A percentile compares a stretch with the other conserved stretches of the same genome.
Conservation (phyloP, 2,888 invertebrate species). For the Copidosoma aretas region DNA sequence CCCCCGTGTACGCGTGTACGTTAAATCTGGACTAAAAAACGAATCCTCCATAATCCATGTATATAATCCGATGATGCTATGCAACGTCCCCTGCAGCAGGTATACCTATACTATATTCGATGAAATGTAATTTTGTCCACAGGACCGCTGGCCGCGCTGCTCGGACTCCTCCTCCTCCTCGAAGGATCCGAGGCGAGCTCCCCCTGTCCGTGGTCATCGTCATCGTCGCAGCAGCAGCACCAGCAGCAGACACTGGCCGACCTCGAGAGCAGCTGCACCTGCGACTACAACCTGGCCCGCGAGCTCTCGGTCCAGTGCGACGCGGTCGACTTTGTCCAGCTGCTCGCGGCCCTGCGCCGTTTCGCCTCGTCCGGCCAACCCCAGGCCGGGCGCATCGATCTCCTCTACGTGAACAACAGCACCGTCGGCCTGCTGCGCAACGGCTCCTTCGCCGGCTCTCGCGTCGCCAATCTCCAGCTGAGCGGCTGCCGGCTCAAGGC, state of each 20-base stretch:
- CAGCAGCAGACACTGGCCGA: constrained; percentile 69
- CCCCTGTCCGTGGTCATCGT: constrained; percentile 84
- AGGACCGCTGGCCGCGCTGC: constrained; percentile 43
- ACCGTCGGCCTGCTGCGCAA: constrained; percentile 74
- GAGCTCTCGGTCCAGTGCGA: constrained; percentile 91
- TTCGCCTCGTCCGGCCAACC: constrained; percentile 68
- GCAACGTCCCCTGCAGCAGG: too few species aligned
- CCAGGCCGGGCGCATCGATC: constrained; percentile 70
- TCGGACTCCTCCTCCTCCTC: constrained; percentile 39
- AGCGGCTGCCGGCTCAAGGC: constrained; percentile 80
- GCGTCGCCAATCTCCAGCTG: constrained; percentile 82
- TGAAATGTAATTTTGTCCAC: constrained; percentile 21
- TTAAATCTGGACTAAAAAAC: constrained; percentile 12
- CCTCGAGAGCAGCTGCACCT: constrained; percentile 84
- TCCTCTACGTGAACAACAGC: constrained; percentile 89
- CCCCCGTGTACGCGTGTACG: constrained; percentile 1
- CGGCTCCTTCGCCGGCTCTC: constrained; percentile 73
- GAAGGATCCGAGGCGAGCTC: constrained; percentile 62
- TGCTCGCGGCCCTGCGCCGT: constrained; percentile 77
- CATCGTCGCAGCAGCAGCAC: constrained; percentile 16
- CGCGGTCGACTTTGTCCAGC: constrained; percentile 80
- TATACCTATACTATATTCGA: too few species aligned
- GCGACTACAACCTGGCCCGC: constrained; percentile 84
- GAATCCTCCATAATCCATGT: too few species aligned
- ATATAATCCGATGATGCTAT: too few species aligned